phyloP scores from a whole-genome alignment of 2,113 vertebrate species.

The Regulus satrapa region DNA sequence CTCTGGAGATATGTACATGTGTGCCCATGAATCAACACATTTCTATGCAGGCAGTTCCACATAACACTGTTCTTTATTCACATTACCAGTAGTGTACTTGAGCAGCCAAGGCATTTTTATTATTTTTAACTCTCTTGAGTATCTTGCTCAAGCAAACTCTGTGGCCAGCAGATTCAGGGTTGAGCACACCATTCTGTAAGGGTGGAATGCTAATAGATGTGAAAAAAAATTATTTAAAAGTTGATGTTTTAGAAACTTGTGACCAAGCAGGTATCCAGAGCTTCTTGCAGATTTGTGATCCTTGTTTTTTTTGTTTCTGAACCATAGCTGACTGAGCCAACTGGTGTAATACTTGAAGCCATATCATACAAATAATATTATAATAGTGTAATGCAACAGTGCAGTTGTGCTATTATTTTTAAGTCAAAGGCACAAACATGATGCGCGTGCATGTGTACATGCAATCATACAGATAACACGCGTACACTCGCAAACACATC shows the following conservation, averaged over 20 bases:
- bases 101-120: neutral
- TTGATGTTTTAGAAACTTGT: neutral
- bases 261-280: neutral
- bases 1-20: neutral
- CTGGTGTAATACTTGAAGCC: neutral
- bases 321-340: neutral
- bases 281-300: neutral
- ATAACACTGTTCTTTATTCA: neutral
- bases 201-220: neutral
- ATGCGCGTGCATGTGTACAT: accelerated
- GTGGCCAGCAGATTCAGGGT: neutral
- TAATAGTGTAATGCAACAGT: neutral
- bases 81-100: neutral
- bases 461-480: accelerated
- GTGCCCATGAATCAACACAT: neutral
- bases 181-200: neutral
- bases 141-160: neutral
- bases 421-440: neutral
- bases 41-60: neutral
- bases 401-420: neutral
- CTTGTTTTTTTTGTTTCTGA: neutral
- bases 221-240: neutral
- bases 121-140: neutral
- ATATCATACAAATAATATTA: neutral
- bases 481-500: neutral